phyloP scores from a whole-genome alignment of 1,140 invertebrate genomes.

The Camponotus pennsylvanicus region DNA sequence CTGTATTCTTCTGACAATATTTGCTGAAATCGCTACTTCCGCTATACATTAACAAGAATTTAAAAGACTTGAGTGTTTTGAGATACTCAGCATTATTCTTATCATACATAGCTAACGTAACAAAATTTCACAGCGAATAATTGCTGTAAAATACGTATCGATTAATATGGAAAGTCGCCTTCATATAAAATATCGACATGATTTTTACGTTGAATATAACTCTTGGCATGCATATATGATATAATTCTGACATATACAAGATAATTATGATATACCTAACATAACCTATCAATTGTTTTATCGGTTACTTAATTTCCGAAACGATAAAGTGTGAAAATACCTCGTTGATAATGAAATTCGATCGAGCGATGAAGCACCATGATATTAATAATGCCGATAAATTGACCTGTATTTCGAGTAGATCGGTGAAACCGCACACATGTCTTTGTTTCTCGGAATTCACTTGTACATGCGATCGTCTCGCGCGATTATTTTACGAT shows the following conservation, averaged over 20 bases:
- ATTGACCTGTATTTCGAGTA: neutral
- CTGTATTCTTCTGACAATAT: conserved; percentile 9
- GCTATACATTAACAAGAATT: neutral
- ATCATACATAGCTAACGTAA: neutral
- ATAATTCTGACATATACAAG: neutral
- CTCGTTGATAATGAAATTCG: neutral
- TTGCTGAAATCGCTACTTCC: conserved; percentile 28
- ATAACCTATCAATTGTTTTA: conserved; percentile 30
- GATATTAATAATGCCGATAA: neutral
- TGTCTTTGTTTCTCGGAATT: neutral
- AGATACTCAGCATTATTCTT: conserved; percentile 32
- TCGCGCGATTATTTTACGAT: neutral
- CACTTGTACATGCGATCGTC: neutral
- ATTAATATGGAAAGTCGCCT: neutral
- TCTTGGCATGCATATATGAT: neutral
- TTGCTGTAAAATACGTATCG: neutral
- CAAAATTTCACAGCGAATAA: neutral
- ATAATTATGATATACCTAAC: neutral
- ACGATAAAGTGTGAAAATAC: neutral
- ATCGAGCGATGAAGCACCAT: neutral
- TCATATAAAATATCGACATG: neutral
- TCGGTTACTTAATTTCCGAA: neutral
- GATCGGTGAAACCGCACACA: neutral
- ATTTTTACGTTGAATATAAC: neutral
- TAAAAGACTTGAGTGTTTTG: neutral